These are phyloP conservation scores for Aulostomus chinensis DNA, from an alignment of 2,797 vertebrate species.

Conservation along the genomic window DNA sequence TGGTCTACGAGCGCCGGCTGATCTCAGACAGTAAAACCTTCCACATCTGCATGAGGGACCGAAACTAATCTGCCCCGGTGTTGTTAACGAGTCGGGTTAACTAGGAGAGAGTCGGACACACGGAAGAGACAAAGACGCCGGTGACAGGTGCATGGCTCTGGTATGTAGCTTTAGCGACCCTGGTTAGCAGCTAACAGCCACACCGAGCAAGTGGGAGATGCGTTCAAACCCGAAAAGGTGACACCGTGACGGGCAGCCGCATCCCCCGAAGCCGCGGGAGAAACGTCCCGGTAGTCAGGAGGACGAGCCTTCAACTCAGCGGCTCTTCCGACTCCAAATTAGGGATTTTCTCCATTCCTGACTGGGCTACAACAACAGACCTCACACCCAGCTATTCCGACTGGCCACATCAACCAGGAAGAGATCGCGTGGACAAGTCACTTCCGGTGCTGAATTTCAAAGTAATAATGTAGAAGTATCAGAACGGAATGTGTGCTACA, in stretches of 20 bases:
- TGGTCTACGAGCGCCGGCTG: conserved; percentile 7
- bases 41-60: no score
- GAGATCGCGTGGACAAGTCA: not conserved
- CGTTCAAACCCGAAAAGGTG: no score
- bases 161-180: conserved; percentile 24
- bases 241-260: no score
- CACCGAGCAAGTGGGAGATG: not conserved
- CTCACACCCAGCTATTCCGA: conserved; percentile 54
- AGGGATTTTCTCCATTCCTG: conserved; percentile 11
- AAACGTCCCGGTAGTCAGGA: not conserved
- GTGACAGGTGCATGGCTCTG: conserved; percentile 46
- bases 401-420: conserved; percentile 63
- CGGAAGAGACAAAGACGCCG: conserved; percentile 31
- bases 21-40: no score
- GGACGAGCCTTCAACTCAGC: not conserved
- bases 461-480: conserved; percentile 18
- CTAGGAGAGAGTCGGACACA: not conserved
- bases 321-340: not conserved
- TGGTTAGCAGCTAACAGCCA: conserved; percentile 27
- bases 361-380: conserved; percentile 35
- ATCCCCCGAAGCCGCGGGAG: not conserved
- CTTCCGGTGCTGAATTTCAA: conserved; percentile 33
- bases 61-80: no score
- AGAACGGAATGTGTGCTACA: no score
- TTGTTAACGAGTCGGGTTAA: no score